These are phyloP conservation scores for Rhopalosiphum padi DNA, from an alignment of 1,140 invertebrate species.

Conservation along the genomic window DNA sequence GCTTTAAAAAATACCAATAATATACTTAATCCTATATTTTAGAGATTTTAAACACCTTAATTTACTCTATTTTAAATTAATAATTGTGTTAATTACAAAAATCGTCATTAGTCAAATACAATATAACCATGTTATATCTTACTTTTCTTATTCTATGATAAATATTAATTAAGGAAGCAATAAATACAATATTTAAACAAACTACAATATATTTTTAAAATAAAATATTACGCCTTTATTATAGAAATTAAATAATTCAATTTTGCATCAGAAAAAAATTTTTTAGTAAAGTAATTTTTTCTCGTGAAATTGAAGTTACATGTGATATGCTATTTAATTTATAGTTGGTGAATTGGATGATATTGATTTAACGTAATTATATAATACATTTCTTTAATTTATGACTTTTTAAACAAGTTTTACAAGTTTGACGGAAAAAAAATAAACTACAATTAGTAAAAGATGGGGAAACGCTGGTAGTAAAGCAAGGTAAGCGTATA, in stretches of 20 bases:
- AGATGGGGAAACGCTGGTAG: background rate
- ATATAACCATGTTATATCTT: too few relatives aligned
- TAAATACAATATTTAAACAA: background rate
- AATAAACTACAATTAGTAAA: background rate
- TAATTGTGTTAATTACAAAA: too few relatives aligned
- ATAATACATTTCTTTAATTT: background rate
- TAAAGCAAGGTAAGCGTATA: background rate
- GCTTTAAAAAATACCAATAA: background rate
- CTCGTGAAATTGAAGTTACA: background rate
- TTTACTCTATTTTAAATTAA: too few relatives aligned
- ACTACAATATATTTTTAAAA: background rate
- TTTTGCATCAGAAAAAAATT: too few relatives aligned
- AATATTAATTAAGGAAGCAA: too few relatives aligned
- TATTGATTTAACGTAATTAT: conserved; percentile 12
- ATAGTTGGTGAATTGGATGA: too few relatives aligned
- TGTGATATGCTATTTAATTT: background rate
- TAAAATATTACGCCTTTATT: background rate
- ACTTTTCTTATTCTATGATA: too few relatives aligned
- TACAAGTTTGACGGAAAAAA: background rate
- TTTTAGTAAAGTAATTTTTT: background rate
- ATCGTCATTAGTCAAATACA: too few relatives aligned
- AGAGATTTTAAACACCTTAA: too few relatives aligned
- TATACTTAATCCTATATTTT: background rate
- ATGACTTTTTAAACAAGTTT: background rate
- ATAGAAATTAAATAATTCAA: too few relatives aligned